Base-by-base conservation (phyloP, 2,797 vertebrate genomes). In the Todus mexicanus region DNA sequence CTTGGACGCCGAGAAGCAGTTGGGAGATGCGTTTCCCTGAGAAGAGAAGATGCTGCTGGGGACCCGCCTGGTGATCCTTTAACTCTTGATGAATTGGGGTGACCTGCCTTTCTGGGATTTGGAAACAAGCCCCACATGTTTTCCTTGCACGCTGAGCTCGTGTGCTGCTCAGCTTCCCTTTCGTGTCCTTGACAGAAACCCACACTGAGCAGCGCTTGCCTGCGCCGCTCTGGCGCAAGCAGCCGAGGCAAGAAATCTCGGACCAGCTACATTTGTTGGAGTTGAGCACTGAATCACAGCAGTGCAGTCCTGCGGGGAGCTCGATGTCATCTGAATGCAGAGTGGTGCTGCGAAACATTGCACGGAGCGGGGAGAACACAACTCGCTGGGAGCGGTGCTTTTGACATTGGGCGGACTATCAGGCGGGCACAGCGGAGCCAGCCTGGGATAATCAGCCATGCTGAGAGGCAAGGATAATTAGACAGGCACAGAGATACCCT, bases 401-500 rank as follows among this genome's bases (percentile, higher is more conserved):
- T 70, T 82, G 91, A 83, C 89, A 25, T 31, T 74, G 91, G 89
- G 42, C 77, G 35, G 83, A 27, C 68, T 26, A 42, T 90, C 56
- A 60, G 66, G 16, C 80, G 69, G 91, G 76, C 66, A 29, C 92
- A 22, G 75, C 5, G 31, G 43, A 90, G 83, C 66, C 94, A 82
- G 94, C 61, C 65, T 15, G 45, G 92, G 75, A 89, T 91, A 60
- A 54, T 75, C 81, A 83, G 78, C 79, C 72, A 2, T 63, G 84
- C 93, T 75, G 89, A 63, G 92, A 87, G 78, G 74, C 78, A 75
- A 54, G 91, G 69, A 45, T 89, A 87, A 92, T 93, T 89, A 91
- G 79, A 54, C 66, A 94, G 84, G 10, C 65, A 69, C 61, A 43
- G 80, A 89, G 82, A 87, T 85, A 91, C 50, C 91, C 94, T 92